Conservation (phyloP, 2,888 invertebrate genomes). For the Drosophila subsilvestris region DNA sequence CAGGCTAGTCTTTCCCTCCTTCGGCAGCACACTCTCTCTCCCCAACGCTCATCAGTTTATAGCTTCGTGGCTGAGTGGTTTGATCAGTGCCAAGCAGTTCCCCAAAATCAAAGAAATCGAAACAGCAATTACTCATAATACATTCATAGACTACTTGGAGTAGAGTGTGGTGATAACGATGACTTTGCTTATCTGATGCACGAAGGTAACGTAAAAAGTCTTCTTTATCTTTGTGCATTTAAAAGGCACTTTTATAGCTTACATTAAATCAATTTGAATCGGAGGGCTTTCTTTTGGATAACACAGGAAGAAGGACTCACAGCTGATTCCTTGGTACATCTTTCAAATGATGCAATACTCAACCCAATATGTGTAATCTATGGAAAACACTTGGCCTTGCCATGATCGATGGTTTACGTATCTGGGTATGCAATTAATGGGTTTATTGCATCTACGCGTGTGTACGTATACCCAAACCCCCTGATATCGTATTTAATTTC, state of each 20-base stretch:
- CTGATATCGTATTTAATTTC: neutral
- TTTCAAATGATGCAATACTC: neutral
- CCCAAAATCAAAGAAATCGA: too few species aligned
- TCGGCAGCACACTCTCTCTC: neutral
- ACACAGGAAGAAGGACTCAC: neutral
- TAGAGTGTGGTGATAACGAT: constrained; percentile 10
- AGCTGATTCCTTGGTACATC: too few species aligned
- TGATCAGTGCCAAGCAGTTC: too few species aligned
- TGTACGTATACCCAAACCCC: too few species aligned
- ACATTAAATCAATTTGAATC: neutral
- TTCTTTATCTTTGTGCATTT: constrained; percentile 7
- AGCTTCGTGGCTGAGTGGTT: neutral
- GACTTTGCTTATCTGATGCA: constrained; percentile 20
- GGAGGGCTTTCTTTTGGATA: neutral
- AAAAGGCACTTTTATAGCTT: constrained; percentile 1
- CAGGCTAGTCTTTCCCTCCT: too few species aligned
- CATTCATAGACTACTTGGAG: neutral
- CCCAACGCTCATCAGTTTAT: neutral
- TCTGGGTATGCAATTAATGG: neutral
- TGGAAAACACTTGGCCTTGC: neutral
- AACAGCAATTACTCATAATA: neutral
- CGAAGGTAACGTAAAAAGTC: neutral
- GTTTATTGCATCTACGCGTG: neutral
- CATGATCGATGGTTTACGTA: neutral
- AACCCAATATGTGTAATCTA: neutral